A percentile compares a stretch with the other conserved stretches of the same genome.
These are phyloP conservation scores for Podarcis lilfordi DNA, from an alignment of 2,797 vertebrate genomes.

Conservation along the genomic window DNA sequence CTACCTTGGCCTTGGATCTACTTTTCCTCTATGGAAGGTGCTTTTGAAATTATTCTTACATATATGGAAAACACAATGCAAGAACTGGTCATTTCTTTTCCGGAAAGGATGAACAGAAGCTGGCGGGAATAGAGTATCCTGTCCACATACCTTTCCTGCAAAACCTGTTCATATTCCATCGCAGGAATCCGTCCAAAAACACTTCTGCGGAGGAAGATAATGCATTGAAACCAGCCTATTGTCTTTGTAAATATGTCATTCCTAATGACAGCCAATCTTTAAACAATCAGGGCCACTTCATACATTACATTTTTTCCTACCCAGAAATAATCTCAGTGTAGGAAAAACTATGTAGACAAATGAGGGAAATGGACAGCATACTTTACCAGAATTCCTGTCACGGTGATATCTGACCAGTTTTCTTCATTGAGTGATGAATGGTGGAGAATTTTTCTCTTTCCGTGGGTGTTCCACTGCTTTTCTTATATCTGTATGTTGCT, in stretches of 20 bases:
- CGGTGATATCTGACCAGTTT: neutral
- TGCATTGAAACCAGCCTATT: neutral
- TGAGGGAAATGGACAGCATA: neutral
- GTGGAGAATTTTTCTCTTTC: neutral
- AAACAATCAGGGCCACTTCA: neutral
- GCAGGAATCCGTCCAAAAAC: constrained; percentile 2
- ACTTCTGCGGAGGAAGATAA: neutral
- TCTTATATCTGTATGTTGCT: neutral
- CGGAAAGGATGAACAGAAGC: neutral
- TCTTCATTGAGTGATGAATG: neutral
- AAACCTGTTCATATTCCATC: neutral
- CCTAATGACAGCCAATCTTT: neutral
- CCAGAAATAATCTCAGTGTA: neutral
- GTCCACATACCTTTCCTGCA: neutral
- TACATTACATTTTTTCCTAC: neutral
- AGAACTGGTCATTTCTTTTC: neutral
- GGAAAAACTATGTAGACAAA: neutral
- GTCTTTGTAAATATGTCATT: neutral
- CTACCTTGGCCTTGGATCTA: neutral
- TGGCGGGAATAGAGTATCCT: neutral
- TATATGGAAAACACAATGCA: neutral
- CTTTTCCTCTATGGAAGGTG: neutral
- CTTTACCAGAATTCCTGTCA: neutral
- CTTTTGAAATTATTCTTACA: neutral
- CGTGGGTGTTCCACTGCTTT: neutral